Conservation (phyloP, 2,888 invertebrate genomes). For the Arrhopalites spinosus region DNA sequence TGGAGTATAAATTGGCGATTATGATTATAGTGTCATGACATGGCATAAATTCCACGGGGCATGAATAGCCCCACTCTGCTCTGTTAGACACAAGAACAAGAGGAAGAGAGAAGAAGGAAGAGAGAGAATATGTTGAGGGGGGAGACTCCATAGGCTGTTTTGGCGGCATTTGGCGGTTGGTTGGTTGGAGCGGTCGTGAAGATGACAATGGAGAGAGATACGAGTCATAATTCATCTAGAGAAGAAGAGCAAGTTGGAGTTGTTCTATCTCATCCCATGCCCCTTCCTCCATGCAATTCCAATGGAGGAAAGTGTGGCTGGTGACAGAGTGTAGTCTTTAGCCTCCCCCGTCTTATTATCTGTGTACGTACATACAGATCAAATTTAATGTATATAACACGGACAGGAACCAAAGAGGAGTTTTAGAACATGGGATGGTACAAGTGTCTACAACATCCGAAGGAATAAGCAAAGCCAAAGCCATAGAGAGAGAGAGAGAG, state of each 20-base stretch:
- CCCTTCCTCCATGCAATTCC: too few relatives aligned
- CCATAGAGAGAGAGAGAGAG: slow-evolving; percentile 24
- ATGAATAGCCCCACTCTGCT: slow-evolving; percentile 3
- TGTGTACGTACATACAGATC: too few relatives aligned
- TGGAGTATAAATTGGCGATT: neutral
- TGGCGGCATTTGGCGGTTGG: slow-evolving; percentile 8
- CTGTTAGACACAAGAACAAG: too few relatives aligned
- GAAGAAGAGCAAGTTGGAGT: neutral
- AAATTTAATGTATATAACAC: too few relatives aligned
- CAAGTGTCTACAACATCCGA: too few relatives aligned
- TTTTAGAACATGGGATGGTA: neutral
- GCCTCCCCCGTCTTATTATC: neutral
- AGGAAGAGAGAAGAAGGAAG: neutral
- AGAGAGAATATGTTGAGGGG: neutral
- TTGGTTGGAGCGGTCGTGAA: slow-evolving; percentile 26
- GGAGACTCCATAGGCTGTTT: neutral
- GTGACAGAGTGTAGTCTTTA: neutral
- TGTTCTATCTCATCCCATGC: too few relatives aligned
- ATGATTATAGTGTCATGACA: neutral
- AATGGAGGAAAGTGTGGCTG: too few relatives aligned
- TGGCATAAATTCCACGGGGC: neutral
- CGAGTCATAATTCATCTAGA: slow-evolving; percentile 45
- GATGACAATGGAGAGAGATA: slow-evolving; percentile 49
- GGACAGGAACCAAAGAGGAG: neutral
- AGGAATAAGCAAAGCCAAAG: slow-evolving; percentile 3